A percentile compares a stretch with the other conserved stretches of the same genome.
Conservation (phyloP, 2,113 vertebrate genomes). For the Festucalex cinctus region DNA sequence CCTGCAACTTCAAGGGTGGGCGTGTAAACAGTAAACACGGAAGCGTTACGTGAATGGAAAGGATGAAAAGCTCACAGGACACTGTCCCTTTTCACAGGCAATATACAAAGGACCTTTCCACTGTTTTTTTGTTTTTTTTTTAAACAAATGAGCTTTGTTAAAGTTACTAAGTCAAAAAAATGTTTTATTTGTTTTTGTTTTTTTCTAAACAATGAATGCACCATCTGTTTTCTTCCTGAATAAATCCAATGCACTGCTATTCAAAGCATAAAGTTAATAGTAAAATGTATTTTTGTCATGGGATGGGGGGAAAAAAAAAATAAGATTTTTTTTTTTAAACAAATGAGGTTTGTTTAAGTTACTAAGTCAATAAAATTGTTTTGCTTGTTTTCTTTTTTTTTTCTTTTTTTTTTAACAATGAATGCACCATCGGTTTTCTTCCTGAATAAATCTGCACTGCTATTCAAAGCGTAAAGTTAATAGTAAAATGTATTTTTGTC, state of each 20-base stretch:
- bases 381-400: too few species aligned
- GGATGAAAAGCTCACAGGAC: not conserved
- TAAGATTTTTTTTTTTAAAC: too few species aligned
- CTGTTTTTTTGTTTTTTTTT: not conserved
- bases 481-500: too few species aligned
- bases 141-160: not conserved
- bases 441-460: not conserved
- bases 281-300: too few species aligned
- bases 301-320: too few species aligned
- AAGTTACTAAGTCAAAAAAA: not conserved
- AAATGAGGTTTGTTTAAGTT: not conserved
- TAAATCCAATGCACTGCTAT: not conserved
- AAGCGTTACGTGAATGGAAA: conserved; percentile 8
- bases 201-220: not conserved
- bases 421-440: not conserved
- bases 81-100: not conserved
- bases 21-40: not conserved
- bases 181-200: not conserved
- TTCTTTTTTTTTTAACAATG: not conserved
- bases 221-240: not conserved
- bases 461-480: too few species aligned
- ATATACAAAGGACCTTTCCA: not conserved
- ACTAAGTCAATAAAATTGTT: not conserved
- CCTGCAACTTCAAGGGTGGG: conserved; percentile 14
- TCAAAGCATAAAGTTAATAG: too few species aligned